Evolutionary conservation across 2,113 vertebrate species (phyloP).

Genomic region (Alaudala cheleensis): DNA sequence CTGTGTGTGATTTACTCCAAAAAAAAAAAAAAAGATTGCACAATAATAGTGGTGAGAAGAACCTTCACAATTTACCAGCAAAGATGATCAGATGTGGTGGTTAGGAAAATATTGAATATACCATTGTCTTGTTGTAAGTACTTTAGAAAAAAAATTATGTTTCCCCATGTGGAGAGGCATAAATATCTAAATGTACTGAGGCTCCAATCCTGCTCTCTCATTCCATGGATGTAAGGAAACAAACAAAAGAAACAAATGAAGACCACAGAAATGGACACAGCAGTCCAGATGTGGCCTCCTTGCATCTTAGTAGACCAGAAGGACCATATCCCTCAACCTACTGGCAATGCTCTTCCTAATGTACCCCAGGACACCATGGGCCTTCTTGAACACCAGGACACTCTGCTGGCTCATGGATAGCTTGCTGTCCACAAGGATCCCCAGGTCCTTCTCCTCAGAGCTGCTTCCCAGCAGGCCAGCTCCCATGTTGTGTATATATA

Average conservation of each 20-base stretch:
- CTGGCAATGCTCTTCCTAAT: rapidly evolving
- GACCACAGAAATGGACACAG: not conserved
- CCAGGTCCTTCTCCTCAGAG: not conserved
- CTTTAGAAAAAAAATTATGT: not conserved
- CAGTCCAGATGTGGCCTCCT: not conserved
- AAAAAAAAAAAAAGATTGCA: too few species aligned
- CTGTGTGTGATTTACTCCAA: not conserved
- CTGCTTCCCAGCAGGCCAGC: not conserved
- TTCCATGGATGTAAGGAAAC: not conserved
- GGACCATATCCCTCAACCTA: rapidly evolving
- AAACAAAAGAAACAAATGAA: not conserved
- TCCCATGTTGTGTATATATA: too few species aligned
- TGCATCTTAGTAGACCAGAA: rapidly evolving
- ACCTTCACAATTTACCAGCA: not conserved
- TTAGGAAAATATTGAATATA: not conserved
- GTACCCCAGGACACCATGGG: too few species aligned
- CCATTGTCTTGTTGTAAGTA: not conserved
- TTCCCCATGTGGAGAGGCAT: not conserved
- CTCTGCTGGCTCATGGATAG: not conserved
- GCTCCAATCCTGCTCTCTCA: not conserved
- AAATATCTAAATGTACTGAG: not conserved
- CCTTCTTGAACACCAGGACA: not conserved
- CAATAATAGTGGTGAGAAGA: not conserved
- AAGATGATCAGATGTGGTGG: not conserved
- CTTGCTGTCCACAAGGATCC: rapidly evolving